A percentile compares a stretch with the other conserved stretches of the same genome.
Conservation (phyloP, 2,797 vertebrate genomes). For the Melanotaenia nigrans region DNA sequence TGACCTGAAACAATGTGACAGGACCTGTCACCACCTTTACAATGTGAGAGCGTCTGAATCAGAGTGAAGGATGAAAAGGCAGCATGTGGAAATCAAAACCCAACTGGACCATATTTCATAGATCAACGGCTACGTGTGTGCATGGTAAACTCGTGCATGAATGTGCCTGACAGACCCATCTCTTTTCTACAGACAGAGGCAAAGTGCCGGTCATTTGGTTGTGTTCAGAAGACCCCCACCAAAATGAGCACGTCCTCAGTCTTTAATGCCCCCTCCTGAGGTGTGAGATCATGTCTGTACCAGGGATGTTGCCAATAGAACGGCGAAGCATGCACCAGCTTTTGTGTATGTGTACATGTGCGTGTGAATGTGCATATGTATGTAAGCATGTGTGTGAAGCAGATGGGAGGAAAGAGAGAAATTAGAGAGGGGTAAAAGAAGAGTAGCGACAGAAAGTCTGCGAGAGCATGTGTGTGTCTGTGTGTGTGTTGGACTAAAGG, state of each 20-base stretch:
- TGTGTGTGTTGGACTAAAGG: constrained; percentile 69
- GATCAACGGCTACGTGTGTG: constrained; percentile 35
- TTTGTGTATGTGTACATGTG: constrained; percentile 20
- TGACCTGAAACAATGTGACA: constrained; percentile 46
- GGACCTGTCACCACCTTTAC: constrained; percentile 46
- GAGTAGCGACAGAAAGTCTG: constrained; percentile 83
- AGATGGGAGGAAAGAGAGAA: constrained; percentile 83
- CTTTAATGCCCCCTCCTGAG: constrained; percentile 62
- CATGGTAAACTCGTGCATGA: constrained; percentile 8
- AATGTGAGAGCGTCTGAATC: constrained; percentile 25
- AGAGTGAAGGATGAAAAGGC: not conserved
- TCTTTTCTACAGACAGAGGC: constrained; percentile 44
- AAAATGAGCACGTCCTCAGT: constrained; percentile 68
- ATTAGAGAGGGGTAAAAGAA: constrained; percentile 82
- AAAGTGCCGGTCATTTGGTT: constrained; percentile 70
- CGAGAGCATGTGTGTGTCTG: constrained; percentile 67
- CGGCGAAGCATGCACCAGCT: constrained; percentile 36
- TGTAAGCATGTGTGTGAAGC: constrained; percentile 76
- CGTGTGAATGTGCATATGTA: constrained; percentile 38
- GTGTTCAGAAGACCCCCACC: constrained; percentile 69
- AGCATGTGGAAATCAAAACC: constrained; percentile 12
- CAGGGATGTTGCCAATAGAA: constrained; percentile 61
- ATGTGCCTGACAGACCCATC: constrained; percentile 20
- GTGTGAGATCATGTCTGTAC: constrained; percentile 75
- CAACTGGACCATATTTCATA: constrained; percentile 26